Percentiles rank a stretch among this genome's conserved stretches.
Evolutionary conservation across 1,140 invertebrate genomes (phyloP).

Genomic region (Plutomurus gul): DNA sequence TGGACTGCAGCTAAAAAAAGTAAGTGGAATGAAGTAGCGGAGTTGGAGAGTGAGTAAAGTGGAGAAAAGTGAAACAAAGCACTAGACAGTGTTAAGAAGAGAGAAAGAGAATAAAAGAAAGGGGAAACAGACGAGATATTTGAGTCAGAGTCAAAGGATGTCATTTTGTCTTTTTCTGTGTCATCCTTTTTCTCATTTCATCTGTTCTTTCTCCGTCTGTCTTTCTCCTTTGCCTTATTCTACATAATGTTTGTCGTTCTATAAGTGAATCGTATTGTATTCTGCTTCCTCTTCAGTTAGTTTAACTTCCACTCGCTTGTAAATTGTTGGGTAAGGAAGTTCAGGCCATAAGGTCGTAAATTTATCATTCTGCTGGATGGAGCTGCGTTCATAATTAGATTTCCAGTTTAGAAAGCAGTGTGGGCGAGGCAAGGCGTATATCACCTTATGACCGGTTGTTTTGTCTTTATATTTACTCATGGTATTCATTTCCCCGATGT

Average conservation of each 20-base stretch:
- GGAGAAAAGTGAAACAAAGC: constrained; percentile 8
- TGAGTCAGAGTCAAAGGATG: constrained; percentile 10
- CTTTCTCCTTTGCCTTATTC: neutral
- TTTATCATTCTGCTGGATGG: too few species aligned
- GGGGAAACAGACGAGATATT: neutral
- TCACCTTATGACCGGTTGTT: neutral
- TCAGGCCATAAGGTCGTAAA: neutral
- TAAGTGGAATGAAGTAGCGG: neutral
- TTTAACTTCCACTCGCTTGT: neutral
- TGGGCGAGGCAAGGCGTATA: too few species aligned
- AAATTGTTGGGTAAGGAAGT: neutral
- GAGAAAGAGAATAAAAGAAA: neutral
- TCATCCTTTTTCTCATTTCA: constrained; percentile 5
- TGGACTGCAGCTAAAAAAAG: too few species aligned
- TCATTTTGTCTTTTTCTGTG: constrained; percentile 23
- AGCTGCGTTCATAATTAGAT: constrained; percentile 8
- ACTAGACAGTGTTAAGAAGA: neutral
- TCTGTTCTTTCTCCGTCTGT: neutral
- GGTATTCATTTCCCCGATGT: too few species aligned
- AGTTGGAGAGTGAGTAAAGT: neutral
- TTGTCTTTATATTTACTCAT: too few species aligned
- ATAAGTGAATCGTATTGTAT: too few species aligned
- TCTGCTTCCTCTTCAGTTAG: neutral
- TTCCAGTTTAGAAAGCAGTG: too few species aligned
- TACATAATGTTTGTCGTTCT: neutral